Evolutionary conservation across 2,113 vertebrate genomes (phyloP).

Genomic region (Mungos mungo): DNA sequence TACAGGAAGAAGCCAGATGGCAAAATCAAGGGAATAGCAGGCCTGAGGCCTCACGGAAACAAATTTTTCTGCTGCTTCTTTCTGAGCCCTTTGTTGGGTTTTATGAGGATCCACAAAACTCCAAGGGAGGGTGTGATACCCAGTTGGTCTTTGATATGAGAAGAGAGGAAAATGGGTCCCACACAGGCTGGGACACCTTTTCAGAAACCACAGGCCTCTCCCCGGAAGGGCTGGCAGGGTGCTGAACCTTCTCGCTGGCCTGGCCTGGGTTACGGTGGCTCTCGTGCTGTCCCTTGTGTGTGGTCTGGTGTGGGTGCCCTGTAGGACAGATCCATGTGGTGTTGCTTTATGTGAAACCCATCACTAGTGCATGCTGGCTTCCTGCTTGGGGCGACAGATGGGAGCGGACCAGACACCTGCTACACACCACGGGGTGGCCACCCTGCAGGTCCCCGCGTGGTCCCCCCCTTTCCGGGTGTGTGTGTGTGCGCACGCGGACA

Average conservation of each 20-base stretch:
- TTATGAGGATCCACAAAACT: not conserved
- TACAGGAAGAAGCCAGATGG: conserved; percentile 53
- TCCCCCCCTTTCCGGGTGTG: not conserved
- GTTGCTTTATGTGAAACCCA: conserved; percentile 51
- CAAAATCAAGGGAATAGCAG: conserved; percentile 21
- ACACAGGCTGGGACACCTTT: not conserved
- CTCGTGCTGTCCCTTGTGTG: conserved; percentile 39
- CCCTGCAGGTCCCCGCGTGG: not conserved
- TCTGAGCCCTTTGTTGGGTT: not conserved
- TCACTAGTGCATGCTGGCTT: conserved; percentile 69
- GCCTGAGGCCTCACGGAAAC: conserved; percentile 38
- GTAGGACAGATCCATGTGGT: conserved; percentile 7
- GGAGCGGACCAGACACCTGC: not conserved
- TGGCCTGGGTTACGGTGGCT: not conserved
- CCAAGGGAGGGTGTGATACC: not conserved
- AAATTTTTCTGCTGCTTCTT: conserved; percentile 18
- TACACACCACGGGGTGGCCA: not conserved
- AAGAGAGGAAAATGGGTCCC: not conserved
- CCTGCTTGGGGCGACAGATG: conserved; percentile 36
- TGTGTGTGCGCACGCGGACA: not conserved
- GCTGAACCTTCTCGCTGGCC: not conserved
- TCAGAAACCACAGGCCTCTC: conserved; percentile 2
- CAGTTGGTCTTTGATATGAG: not conserved
- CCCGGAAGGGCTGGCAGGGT: not conserved
- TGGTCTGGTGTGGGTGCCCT: conserved; percentile 33